Conservation (phyloP, 2,113 vertebrate species). For the Epinephelus fuscoguttatus region DNA sequence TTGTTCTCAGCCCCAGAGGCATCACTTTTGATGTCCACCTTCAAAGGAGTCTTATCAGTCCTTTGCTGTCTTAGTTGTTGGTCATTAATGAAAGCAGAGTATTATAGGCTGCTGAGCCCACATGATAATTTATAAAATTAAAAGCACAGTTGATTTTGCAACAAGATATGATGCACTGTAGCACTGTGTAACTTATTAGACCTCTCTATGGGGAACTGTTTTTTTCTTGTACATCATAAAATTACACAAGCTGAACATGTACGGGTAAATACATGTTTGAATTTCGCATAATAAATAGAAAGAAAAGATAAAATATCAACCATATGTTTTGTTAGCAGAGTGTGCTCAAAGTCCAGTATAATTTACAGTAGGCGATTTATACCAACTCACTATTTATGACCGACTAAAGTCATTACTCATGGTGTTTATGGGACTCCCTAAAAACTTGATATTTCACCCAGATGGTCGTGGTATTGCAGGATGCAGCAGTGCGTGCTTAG, state of each 20-base stretch:
- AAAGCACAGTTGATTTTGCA: slow-evolving; percentile 59
- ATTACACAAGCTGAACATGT: background rate
- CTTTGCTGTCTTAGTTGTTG: slow-evolving; percentile 72
- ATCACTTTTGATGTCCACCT: slow-evolving; percentile 76
- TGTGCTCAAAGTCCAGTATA: background rate
- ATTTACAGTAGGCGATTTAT: background rate
- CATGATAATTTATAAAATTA: slow-evolving; percentile 53
- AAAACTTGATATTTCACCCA: no score
- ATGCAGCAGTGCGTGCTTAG: no score
- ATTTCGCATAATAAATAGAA: background rate
- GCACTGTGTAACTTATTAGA: slow-evolving; percentile 24
- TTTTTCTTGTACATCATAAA: background rate
- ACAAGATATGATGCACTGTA: slow-evolving; percentile 47
- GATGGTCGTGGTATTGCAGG: no score
- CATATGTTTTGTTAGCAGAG: background rate
- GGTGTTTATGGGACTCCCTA: no score
- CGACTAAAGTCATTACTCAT: background rate
- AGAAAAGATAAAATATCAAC: background rate
- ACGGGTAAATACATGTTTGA: background rate
- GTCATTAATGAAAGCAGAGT: slow-evolving; percentile 67
- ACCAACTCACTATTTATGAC: background rate
- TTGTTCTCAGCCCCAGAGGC: slow-evolving; percentile 75
- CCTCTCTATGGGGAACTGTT: background rate
- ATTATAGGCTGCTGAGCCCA: slow-evolving; percentile 44
- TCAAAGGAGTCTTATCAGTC: slow-evolving; percentile 68